These are phyloP conservation scores for Tubulanus polymorphus DNA, from an alignment of 2,888 invertebrate species.

Conservation along the genomic window DNA sequence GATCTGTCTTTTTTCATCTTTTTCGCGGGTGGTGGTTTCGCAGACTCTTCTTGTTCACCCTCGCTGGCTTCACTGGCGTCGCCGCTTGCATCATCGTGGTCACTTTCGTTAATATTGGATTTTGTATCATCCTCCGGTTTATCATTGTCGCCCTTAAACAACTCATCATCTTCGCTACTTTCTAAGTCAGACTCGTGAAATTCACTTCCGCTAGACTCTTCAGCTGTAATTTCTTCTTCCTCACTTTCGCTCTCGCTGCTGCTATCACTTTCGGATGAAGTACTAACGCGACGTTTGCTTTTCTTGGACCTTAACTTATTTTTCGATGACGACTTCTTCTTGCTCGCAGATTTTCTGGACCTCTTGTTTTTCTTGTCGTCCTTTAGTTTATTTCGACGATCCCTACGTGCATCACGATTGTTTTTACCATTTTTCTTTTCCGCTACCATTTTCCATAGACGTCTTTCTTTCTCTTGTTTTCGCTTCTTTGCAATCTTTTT, in stretches of 20 bases:
- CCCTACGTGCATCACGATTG: background rate
- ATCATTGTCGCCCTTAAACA: background rate
- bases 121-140: background rate
- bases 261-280: background rate
- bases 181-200: background rate
- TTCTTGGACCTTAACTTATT: background rate
- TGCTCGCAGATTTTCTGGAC: background rate
- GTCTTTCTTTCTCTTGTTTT: conserved; percentile 1
- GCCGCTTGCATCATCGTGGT: too few species aligned
- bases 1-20: background rate
- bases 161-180: background rate
- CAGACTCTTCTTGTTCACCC: too few species aligned
- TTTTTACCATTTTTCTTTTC: conserved; percentile 1
- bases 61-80: background rate
- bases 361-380: background rate
- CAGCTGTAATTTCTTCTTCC: background rate
- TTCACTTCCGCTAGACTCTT: background rate
- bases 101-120: background rate
- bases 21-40: background rate
- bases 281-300: background rate
- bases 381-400: background rate
- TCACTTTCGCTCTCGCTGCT: conserved; percentile 1
- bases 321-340: background rate
- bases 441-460: background rate
- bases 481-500: background rate